phyloP scores from a whole-genome alignment of 1,140 invertebrate genomes.

The Antheraea pernyi region DNA sequence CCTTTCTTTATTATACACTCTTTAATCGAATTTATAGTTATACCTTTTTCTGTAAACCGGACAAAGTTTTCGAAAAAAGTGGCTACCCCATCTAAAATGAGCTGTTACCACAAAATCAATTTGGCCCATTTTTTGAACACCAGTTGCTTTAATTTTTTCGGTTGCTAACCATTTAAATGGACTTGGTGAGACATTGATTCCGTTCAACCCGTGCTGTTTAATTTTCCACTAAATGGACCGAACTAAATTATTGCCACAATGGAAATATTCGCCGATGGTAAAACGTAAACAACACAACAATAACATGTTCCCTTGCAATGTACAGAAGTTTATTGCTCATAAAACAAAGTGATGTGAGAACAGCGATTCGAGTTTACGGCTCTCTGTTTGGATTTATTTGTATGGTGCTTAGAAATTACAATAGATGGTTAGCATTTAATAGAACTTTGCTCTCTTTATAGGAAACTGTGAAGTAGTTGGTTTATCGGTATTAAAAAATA shows the following conservation, averaged over 20 bases:
- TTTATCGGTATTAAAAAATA: too few species aligned
- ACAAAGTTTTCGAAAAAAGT: too few species aligned
- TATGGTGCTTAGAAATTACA: background rate
- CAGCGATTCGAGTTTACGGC: background rate
- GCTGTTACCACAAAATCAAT: too few species aligned
- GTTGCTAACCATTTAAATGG: too few species aligned
- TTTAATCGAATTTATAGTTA: too few species aligned
- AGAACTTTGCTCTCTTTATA: background rate
- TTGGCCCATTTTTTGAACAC: too few species aligned
- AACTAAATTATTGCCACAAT: background rate
- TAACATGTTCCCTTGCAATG: background rate
- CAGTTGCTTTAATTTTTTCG: too few species aligned
- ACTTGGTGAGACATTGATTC: background rate
- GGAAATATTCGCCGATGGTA: background rate
- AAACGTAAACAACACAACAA: background rate
- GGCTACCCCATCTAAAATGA: too few species aligned
- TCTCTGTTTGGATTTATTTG: constrained; percentile 2
- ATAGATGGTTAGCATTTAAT: background rate
- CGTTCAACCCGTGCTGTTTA: background rate
- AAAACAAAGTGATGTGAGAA: constrained; percentile 2
- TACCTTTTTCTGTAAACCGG: too few species aligned
- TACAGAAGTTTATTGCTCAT: background rate
- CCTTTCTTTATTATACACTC: too few species aligned
- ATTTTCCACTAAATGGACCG: background rate
- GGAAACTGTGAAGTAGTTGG: too few species aligned